Evolutionary conservation across 2,888 invertebrate species (phyloP), one percentile per base, ranked within the genome.

Genomic region (Oxycera nigricornis): DNA sequence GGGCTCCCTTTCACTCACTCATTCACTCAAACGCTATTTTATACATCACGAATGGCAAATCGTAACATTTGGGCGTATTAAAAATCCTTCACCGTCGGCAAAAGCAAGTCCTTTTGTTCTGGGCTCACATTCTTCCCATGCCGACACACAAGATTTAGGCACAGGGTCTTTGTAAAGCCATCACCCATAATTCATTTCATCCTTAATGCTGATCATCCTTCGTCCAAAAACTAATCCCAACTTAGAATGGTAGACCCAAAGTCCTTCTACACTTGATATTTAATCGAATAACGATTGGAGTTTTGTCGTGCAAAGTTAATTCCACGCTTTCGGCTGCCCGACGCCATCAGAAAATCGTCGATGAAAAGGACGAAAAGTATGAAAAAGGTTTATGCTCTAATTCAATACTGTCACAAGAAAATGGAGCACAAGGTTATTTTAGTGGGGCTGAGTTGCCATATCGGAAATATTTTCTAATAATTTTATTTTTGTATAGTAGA

Each of bases 211-310:
- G 76, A 76, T 75, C 74, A 77, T 74, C 77, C 72, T 72, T 74
- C 59, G 70, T 52, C 72, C 55, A 17, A 22, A 50, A 55, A 70
- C 70, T 70, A 70, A 70, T 55, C 70, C 55, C 35, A 14, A 65
- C 17, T 65, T 7, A 4, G 65, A 31, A 30, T 39, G 17, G 35
- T 39, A 22, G 52, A 52, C 76, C 67, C 67, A 46, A 67, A 70
- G 72, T 73, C 77, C 77, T 67, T 76, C 78, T 73, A 80, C 80
- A 79, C 81, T 80, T 80, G 81, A 81, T 80, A 81, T 82, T 81
- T 83, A 83, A 83, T 83, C 83, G 81, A 83, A 83, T 83, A 82
- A 82, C 79, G 79, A 81, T 80, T 81, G 80, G 79, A 80, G 76
- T 78, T 78, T 76, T 78, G 78, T 79, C 79, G 78, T 79, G 79